phyloP scores from a whole-genome alignment of 2,113 vertebrate species.

The Channa maculata region DNA sequence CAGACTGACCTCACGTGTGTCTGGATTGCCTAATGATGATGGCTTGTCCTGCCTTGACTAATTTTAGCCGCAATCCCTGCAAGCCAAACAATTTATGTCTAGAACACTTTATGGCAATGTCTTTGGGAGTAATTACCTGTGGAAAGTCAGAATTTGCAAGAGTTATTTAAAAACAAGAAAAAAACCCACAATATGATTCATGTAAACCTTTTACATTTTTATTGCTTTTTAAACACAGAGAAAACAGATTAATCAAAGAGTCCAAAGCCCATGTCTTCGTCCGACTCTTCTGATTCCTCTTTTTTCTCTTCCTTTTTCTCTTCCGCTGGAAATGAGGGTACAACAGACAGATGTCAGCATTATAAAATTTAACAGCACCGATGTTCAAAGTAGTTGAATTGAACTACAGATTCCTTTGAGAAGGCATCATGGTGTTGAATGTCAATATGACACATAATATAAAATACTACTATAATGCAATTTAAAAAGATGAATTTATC shows the following conservation, averaged over 20 bases:
- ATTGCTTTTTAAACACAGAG: conserved; percentile 78
- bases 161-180: conserved; percentile 2
- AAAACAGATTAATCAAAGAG: conserved; percentile 86
- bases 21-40: conserved; percentile 36
- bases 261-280: conserved; percentile 89
- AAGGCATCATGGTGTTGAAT: not conserved
- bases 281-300: conserved; percentile 87
- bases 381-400: not conserved
- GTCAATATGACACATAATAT: not conserved
- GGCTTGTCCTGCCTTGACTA: not conserved
- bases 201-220: conserved; percentile 83
- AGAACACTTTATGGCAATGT: not conserved
- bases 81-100: conserved; percentile 5
- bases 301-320: conserved; percentile 90
- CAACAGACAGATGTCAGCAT: not conserved
- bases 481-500: not conserved
- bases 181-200: not conserved
- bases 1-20: conserved; percentile 35
- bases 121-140: conserved; percentile 2
- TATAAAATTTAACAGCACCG: not conserved
- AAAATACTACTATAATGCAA: not conserved
- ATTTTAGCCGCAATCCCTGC: conserved; percentile 25
- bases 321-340: conserved; percentile 76
- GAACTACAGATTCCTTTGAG: not conserved
- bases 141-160: not conserved